Evolutionary conservation across 2,113 vertebrate genomes (phyloP).

Genomic region (Paracanthobrama guichenoti): DNA sequence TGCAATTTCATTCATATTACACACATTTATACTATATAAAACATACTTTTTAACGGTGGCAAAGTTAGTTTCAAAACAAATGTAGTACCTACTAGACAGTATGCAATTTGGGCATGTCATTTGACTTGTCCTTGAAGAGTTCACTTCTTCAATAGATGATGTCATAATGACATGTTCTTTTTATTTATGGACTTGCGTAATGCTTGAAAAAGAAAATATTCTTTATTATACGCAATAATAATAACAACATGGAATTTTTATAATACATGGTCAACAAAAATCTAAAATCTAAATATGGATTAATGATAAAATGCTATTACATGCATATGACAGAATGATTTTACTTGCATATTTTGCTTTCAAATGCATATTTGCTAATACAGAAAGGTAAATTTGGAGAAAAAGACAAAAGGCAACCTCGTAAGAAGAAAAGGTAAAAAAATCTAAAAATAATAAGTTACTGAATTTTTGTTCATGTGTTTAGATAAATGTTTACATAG

Average conservation of each 20-base stretch:
- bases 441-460: not conserved
- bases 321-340: not conserved
- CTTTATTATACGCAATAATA: too few relatives aligned
- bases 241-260: too few relatives aligned
- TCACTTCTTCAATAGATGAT: too few relatives aligned
- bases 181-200: not conserved
- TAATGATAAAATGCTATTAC: not conserved
- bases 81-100: too few relatives aligned
- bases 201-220: not conserved
- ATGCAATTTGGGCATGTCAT: too few relatives aligned
- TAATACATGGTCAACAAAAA: not conserved
- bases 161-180: not conserved
- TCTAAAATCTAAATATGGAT: not conserved
- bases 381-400: not conserved
- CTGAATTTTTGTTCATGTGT: not conserved
- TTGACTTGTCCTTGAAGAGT: too few relatives aligned
- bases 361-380: too few relatives aligned
- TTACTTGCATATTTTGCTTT: not conserved
- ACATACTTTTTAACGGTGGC: too few relatives aligned
- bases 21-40: too few relatives aligned
- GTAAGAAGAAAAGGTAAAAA: not conserved
- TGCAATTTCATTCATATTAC: too few relatives aligned
- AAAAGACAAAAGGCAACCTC: not conserved
- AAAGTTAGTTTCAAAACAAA: too few relatives aligned
- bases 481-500: constrained; percentile 2